These are phyloP conservation scores for Cotesia glomerata DNA, from an alignment of 1,140 invertebrate species.

Conservation along the genomic window DNA sequence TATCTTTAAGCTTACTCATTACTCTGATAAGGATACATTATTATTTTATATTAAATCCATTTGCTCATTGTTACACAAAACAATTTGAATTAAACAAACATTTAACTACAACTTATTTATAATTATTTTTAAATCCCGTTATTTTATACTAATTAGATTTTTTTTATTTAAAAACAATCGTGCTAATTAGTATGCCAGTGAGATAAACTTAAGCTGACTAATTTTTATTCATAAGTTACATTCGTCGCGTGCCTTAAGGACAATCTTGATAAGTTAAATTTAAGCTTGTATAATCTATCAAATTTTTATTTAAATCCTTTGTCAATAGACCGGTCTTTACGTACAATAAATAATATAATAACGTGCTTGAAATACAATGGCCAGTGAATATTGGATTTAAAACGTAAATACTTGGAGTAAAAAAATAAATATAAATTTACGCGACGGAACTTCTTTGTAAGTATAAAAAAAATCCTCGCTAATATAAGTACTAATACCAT, in stretches of 20 bases:
- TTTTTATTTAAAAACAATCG: neutral
- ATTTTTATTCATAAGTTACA: neutral
- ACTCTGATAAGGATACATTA: neutral
- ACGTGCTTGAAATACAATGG: neutral
- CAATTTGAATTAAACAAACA: neutral
- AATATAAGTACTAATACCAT: too few relatives aligned
- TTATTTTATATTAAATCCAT: neutral
- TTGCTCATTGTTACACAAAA: neutral
- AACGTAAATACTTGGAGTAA: neutral
- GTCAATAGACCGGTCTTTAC: neutral
- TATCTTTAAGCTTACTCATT: neutral
- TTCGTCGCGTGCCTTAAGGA: neutral
- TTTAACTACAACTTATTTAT: neutral
- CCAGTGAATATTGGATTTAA: neutral
- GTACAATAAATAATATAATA: neutral
- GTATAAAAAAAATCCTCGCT: too few relatives aligned
- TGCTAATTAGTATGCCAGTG: neutral
- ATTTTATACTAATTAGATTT: neutral
- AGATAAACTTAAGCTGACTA: neutral
- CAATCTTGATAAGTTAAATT: slow-evolving; percentile 4
- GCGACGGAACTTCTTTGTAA: too few relatives aligned
- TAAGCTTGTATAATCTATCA: neutral
- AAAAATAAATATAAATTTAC: neutral
- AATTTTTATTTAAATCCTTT: neutral
- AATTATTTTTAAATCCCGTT: neutral